Evolutionary conservation across 2,797 vertebrate genomes (phyloP), one percentile per base, ranked within the genome.

Genomic region (Bryconaethiops microstoma): DNA sequence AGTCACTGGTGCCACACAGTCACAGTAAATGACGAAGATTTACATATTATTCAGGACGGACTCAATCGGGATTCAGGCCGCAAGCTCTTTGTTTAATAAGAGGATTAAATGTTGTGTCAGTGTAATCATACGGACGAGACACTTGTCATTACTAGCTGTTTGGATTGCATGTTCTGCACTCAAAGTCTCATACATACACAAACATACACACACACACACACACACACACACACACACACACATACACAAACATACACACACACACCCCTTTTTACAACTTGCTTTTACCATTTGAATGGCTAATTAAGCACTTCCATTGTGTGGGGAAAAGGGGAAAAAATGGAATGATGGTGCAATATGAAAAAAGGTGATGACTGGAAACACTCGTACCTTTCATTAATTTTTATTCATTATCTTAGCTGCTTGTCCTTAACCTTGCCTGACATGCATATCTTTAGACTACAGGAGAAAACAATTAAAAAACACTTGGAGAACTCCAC

Each of bases 231-330:
- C 29, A 29, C 29, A 29, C 3, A 29, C 29, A 29, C 29, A 29
- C 1, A 29, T 3, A 29, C 3, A 29, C 29, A n/a, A n/a, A n/a
- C n/a, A n/a, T n/a, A 29, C 29, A 29, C 29, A 29, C 29, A 29
- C 29, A 29, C 29, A 0, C 74, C 48, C 14, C 57, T 82, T 60
- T 86, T 82, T 73, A 82, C 72, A 78, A 81, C 74, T 23, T 65
- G 74, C 52, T 19, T 23, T 50, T 84, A 86, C 84, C 83, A 84
- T 83, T 76, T 86, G 85, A 92, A 92, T 89, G 78, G 84, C 86
- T 91, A 91, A 93, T 94, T 86, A 92, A 87, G 86, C 85, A 79
- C 76, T 84, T 76, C 76, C 78, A 76, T 52, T 65, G 68, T 80
- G 59, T 21, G 25, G 77, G 60, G 17, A 7, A 42, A 19, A 79